Evolutionary conservation across 2,888 invertebrate genomes (phyloP).

Genomic region (Leptinotarsa rubiginosa): DNA sequence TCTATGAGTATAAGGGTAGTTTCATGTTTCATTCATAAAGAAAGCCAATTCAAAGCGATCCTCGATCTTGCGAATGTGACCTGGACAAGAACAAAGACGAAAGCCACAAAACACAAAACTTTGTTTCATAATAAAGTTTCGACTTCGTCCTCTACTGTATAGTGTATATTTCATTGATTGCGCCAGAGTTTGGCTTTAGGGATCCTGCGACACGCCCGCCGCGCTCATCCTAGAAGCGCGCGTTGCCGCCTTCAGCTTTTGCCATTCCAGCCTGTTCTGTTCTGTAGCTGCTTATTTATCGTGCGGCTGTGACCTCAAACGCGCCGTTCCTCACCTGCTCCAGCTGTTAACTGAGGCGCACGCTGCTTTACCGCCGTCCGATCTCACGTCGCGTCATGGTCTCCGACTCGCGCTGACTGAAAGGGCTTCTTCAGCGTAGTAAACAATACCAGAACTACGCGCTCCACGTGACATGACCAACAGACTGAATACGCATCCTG

Average conservation of each 20-base stretch:
- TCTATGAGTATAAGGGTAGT: no score
- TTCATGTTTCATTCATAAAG: constrained; percentile 28
- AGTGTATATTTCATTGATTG: constrained; percentile 66
- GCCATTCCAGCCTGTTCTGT: constrained; percentile 62
- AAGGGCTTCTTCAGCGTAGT: constrained; percentile 38
- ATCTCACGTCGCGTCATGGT: constrained; percentile 40
- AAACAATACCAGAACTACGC: constrained; percentile 40
- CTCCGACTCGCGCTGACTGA: constrained; percentile 34
- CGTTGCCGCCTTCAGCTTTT: constrained; percentile 65
- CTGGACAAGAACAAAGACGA: constrained; percentile 32
- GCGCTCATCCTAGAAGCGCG: constrained; percentile 65
- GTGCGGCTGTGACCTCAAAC: constrained; percentile 65
- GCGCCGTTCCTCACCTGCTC: constrained; percentile 37
- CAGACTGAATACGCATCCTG: constrained; percentile 62
- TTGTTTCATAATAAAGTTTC: constrained; percentile 40
- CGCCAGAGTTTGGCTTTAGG: constrained; percentile 64
- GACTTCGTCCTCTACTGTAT: constrained; percentile 57
- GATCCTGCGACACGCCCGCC: constrained; percentile 66
- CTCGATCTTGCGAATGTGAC: constrained; percentile 25
- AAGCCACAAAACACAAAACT: constrained; percentile 36
- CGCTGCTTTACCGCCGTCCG: constrained; percentile 32
- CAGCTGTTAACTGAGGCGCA: constrained; percentile 37
- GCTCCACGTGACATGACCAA: constrained; percentile 64
- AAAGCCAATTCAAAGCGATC: constrained; percentile 17
- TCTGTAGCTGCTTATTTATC: constrained; percentile 67